Conservation (phyloP, 2,888 invertebrate genomes). For the Nephrotoma appendiculata region DNA sequence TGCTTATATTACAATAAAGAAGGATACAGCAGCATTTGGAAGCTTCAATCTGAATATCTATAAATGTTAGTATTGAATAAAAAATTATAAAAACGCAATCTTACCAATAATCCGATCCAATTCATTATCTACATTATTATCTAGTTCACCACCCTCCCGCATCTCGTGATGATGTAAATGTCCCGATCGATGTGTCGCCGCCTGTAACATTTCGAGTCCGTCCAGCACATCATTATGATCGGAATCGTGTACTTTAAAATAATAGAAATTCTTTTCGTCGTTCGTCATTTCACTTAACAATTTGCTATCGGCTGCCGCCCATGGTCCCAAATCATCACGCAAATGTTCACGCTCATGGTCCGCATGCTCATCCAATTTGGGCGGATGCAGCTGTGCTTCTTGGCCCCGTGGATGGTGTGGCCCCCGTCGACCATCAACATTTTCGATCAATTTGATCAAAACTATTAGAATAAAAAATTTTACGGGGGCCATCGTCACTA, state of each 20-base stretch:
- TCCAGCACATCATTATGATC: slow-evolving; percentile 82
- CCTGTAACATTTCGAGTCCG: slow-evolving; percentile 72
- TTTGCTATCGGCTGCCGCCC: slow-evolving; percentile 42
- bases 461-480: neutral
- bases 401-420: slow-evolving; percentile 51
- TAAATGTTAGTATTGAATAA: neutral
- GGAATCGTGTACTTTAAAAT: slow-evolving; percentile 58
- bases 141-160: slow-evolving; percentile 36
- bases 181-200: slow-evolving; percentile 24
- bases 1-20: no score
- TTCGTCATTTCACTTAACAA: slow-evolving; percentile 58
- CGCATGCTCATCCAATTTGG: slow-evolving; percentile 45
- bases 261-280: slow-evolving; percentile 46
- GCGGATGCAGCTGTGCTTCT: slow-evolving; percentile 40
- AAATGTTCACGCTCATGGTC: slow-evolving; percentile 69
- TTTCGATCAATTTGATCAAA: neutral
- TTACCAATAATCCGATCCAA: slow-evolving; percentile 3
- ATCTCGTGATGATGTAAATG: slow-evolving; percentile 47
- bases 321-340: slow-evolving; percentile 56
- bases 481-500: neutral
- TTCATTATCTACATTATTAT: slow-evolving; percentile 25
- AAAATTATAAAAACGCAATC: neutral
- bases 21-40: no score
- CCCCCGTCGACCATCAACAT: slow-evolving; percentile 30
- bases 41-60: no score